Evolutionary conservation across 2,113 vertebrate genomes (phyloP), one percentile per base, ranked within the genome.

Genomic region (Lepisosteus osseus): DNA sequence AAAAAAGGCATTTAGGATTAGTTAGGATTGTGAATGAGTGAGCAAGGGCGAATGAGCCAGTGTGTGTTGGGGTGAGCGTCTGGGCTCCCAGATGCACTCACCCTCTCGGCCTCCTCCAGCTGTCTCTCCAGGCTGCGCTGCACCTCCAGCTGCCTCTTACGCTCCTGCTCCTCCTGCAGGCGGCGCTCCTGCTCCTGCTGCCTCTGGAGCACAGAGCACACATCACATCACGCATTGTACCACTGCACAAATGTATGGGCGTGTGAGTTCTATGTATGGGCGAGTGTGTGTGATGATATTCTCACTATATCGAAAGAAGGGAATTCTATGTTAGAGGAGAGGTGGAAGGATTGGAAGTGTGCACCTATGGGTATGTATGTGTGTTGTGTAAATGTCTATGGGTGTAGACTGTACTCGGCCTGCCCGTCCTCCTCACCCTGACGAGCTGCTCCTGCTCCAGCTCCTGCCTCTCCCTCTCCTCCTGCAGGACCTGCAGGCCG

Each of bases 71-170:
- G 5, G 47, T 51, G 47, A 6, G 5, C 9, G 47, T 51, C 5
- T 51, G 47, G 1, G 5, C 47, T 51, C 47, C 47, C 61, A 3
- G 42, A 1, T 3, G 1, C 61, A 72, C 77, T 78, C 66, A 93
- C 91, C 82, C 77, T 82, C 65, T 90, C 85, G 0, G 88, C 89
- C 71, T 93, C 89, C 61, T 86, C 80, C 63, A 93, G 76, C 74
- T 92, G 88, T 69, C 80, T 86, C 84, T 89, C 87, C 79, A 93
- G 72, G 66, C 89, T 86, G 78, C 78, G 85, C 77, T 92, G 90
- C 72, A 85, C 82, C 77, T 88, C 85, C 72, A 54, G 82, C 70
- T 92, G 90, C 73, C 75, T 85, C 69, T 74, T 85, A 77, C 81
- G 78, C 54, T 90, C 86, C 29, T 12, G 77, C 56, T 84, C 85